Evolutionary conservation across 2,113 vertebrate genomes (phyloP), one percentile per base, ranked within the genome.

Genomic region (Synchiropus splendidus): DNA sequence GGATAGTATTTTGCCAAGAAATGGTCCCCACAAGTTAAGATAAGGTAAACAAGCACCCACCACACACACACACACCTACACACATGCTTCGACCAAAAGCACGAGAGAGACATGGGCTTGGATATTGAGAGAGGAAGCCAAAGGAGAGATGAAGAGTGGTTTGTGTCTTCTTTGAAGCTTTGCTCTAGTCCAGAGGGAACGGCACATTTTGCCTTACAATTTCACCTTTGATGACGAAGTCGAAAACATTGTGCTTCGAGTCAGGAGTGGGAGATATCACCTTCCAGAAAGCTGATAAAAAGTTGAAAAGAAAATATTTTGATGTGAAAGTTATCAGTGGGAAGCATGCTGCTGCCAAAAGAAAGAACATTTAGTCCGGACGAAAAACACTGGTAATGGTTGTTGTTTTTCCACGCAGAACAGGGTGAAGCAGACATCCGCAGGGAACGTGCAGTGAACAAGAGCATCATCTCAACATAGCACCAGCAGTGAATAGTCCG

Each of bases 121-220:
- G 21, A 27, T 27, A 27, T 27, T 8, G 15, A 59, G 53, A 56
- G 41, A 45, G 54, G 59, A 55, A 57, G 68, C 65, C 51, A 62
- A 35, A 58, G n/a, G 63, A 54, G 50, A 72, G 54, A 75, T 68
- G 61, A 65, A 66, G 40, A 50, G 38, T 61, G 55, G 54, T 78
- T 76, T 83, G 75, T 83, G 36, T 49, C 39, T 47, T 48, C 67
- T 79, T 76, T 79, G 64, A 84, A 71, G 64, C 59, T 18, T 39
- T 39, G 56, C 48, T 53, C 48, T 62, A 71, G 57, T 76, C 72
- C 58, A 68, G 36, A 45, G 63, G 49, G 9, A 55, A 45, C 55
- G 48, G 58, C 51, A 41, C 44, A 51, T 67, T 61, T 70, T 53
- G 44, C 37, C 51, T 64, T 56, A 62, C 32, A 56, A 37, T 48